Conservation (phyloP, 2,113 vertebrate species). For the Crypturellus undulatus region DNA sequence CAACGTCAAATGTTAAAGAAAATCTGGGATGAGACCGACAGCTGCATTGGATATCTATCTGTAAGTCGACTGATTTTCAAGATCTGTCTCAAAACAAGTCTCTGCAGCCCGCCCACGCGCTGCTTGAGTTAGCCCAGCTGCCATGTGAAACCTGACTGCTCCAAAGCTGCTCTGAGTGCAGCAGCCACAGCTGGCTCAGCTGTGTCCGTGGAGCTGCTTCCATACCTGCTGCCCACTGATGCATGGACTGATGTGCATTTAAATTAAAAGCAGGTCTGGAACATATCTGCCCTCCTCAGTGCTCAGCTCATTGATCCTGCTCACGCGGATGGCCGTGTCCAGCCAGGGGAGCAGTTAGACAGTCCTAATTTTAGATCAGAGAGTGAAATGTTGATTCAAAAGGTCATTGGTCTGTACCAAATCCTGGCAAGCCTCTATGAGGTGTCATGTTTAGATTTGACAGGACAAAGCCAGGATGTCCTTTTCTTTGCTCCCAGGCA, state of each 20-base stretch:
- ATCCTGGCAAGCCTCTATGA: background rate
- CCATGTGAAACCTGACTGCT: background rate
- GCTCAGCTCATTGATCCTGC: background rate
- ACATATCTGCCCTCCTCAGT: background rate
- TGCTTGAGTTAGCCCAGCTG: background rate
- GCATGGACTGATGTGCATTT: background rate
- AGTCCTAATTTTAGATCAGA: slow-evolving; percentile 33
- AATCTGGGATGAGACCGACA: background rate
- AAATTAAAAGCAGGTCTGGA: background rate
- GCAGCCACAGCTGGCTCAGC: background rate
- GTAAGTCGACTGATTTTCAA: background rate
- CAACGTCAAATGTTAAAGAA: background rate
- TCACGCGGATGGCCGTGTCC: accelerated
- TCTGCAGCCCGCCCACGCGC: background rate
- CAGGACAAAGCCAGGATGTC: background rate
- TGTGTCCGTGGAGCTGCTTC: accelerated
- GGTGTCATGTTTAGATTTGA: background rate
- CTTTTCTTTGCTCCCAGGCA: background rate
- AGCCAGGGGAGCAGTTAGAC: background rate
- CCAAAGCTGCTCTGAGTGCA: background rate
- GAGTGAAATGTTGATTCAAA: background rate
- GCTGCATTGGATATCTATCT: background rate
- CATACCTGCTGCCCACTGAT: background rate
- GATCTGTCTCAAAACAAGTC: accelerated
- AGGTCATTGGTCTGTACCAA: background rate